Evolutionary conservation across 2,888 invertebrate genomes (phyloP).

Genomic region (Synergus gifuensis): DNA sequence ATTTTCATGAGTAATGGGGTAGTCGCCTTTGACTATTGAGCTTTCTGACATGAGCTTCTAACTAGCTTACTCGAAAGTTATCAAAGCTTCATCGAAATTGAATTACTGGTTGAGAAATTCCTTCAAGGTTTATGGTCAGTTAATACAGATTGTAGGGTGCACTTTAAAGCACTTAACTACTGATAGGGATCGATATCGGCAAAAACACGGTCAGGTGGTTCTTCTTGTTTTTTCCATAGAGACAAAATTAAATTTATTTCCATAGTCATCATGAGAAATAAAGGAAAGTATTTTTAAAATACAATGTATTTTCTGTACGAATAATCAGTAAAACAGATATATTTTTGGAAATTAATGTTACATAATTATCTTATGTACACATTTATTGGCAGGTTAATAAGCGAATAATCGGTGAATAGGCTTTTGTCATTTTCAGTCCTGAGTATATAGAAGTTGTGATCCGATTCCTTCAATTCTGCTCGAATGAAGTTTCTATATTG

Average conservation of each 20-base stretch:
- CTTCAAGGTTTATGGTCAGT: slow-evolving; percentile 2
- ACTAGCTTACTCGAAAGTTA: slow-evolving; percentile 3
- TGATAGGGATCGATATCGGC: not conserved
- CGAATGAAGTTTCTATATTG: not conserved
- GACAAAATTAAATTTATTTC: too few species aligned
- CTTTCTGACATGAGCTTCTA: not conserved
- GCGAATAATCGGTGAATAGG: not conserved
- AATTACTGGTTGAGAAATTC: slow-evolving; percentile 3
- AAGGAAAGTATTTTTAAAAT: too few species aligned
- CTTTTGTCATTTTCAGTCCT: not conserved
- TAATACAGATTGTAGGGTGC: not conserved
- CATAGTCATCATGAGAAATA: too few species aligned
- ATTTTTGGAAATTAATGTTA: not conserved
- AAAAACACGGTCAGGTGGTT: not conserved
- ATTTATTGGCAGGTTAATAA: not conserved
- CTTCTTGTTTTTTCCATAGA: not conserved
- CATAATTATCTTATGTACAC: too few species aligned
- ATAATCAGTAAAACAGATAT: not conserved
- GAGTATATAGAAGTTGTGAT: not conserved
- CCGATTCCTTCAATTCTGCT: not conserved
- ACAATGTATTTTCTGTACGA: not conserved
- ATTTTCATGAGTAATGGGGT: not conserved
- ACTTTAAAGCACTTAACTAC: not conserved
- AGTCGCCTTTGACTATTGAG: not conserved
- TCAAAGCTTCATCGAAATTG: slow-evolving; percentile 2